These are phyloP conservation scores for Etheostoma spectabile DNA, from an alignment of 2,113 vertebrate species.

Conservation along the genomic window DNA sequence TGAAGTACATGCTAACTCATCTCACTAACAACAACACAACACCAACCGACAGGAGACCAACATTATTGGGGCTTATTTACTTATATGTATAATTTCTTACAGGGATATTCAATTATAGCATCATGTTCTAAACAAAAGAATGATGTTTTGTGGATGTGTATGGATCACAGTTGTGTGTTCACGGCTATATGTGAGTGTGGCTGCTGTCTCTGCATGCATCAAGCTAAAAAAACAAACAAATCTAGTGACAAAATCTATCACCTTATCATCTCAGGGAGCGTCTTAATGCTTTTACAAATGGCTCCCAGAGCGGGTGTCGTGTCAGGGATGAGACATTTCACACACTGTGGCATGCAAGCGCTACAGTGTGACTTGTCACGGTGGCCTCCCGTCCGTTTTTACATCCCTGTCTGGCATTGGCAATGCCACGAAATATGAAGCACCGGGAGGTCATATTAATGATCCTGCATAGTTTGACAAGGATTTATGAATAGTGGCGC, in stretches of 20 bases:
- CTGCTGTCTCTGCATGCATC: conserved; percentile 23
- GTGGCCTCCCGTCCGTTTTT: conserved; percentile 56
- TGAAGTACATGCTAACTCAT: conserved; percentile 17
- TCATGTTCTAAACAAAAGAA: neutral
- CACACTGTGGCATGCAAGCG: conserved; percentile 35
- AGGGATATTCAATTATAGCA: neutral
- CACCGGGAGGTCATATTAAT: conserved; percentile 19
- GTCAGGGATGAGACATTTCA: conserved; percentile 68
- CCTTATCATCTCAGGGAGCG: conserved; percentile 53
- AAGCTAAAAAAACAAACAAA: neutral
- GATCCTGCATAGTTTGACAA: neutral
- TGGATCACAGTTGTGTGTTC: neutral
- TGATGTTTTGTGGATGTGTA: neutral
- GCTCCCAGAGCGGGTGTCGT: conserved; percentile 50
- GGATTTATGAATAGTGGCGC: conserved; percentile 14
- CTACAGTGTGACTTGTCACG: conserved; percentile 36
- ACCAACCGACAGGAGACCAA: conserved; percentile 31
- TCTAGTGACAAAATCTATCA: conserved; percentile 56
- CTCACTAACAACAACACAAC: conserved; percentile 23
- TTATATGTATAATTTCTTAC: neutral
- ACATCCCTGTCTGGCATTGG: conserved; percentile 30
- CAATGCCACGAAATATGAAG: conserved; percentile 16
- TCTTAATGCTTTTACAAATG: conserved; percentile 65
- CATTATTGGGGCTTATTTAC: conserved; percentile 17
- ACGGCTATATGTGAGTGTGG: neutral